Percentiles rank a stretch among this genome's conserved stretches.
These are phyloP conservation scores for Linnaemya vulpina DNA, from an alignment of 2,888 invertebrate genomes.

Conservation along the genomic window DNA sequence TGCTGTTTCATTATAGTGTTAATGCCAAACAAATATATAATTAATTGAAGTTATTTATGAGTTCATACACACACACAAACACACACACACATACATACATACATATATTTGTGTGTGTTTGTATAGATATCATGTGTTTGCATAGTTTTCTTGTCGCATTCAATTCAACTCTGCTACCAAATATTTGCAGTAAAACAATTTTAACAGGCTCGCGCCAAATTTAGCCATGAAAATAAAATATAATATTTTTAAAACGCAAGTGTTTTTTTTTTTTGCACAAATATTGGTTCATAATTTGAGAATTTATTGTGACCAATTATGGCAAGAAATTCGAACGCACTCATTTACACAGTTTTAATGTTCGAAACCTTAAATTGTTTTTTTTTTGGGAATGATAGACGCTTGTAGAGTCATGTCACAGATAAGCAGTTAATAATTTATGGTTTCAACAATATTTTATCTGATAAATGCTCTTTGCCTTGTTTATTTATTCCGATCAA, in stretches of 20 bases:
- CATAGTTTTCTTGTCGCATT: background rate
- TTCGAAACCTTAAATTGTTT: background rate
- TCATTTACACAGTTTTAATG: background rate
- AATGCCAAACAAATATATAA: slow-evolving; percentile 47
- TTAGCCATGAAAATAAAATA: slow-evolving; percentile 32
- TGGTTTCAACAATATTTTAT: background rate
- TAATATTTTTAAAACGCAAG: background rate
- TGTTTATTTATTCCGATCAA: too few species aligned
- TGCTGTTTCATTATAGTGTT: slow-evolving; percentile 23
- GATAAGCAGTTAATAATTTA: background rate
- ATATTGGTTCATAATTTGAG: slow-evolving; percentile 47
- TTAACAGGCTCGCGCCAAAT: slow-evolving; percentile 65
- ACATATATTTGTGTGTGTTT: background rate
- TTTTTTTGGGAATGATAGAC: too few species aligned
- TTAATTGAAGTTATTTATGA: slow-evolving; percentile 10
- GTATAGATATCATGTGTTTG: background rate
- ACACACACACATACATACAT: background rate
- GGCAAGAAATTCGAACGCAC: slow-evolving; percentile 21
- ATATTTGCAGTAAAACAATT: slow-evolving; percentile 27
- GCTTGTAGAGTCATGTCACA: background rate
- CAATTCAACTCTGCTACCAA: slow-evolving; percentile 21
- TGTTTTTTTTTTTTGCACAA: background rate
- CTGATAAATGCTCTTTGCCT: too few species aligned
- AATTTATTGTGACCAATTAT: slow-evolving; percentile 58
- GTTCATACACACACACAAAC: background rate